phyloP scores from a whole-genome alignment of 2,888 invertebrate species.

The Tyria jacobaeae region DNA sequence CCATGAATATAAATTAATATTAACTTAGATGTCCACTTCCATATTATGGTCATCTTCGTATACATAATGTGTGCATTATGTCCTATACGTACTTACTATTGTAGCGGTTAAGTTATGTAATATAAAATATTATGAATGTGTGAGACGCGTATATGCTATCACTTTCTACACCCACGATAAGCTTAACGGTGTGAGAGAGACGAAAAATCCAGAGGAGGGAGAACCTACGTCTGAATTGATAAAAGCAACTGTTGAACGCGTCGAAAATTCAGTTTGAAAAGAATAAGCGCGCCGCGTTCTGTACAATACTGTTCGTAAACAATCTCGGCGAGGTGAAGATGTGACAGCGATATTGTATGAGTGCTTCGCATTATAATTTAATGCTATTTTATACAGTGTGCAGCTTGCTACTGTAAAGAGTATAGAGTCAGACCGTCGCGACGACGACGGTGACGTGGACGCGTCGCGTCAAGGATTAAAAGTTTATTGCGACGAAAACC shows the following conservation, averaged over 20 bases:
- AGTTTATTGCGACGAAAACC: conserved; percentile 79
- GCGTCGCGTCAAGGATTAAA: conserved; percentile 76
- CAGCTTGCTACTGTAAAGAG: conserved; percentile 46
- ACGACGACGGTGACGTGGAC: conserved; percentile 78
- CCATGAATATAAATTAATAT: conserved; percentile 13
- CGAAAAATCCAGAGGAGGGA: conserved; percentile 66
- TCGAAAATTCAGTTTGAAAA: conserved; percentile 81
- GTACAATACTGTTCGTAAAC: conserved; percentile 59
- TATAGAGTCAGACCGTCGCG: conserved; percentile 60
- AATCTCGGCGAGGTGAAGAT: conserved; percentile 76
- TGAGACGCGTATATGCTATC: conserved; percentile 63
- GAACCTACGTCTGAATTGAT: conserved; percentile 75
- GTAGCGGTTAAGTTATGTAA: conserved; percentile 63
- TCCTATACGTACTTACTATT: conserved; percentile 56
- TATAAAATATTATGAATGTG: conserved; percentile 52
- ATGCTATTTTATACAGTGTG: conserved; percentile 64
- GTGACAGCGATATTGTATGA: conserved; percentile 76
- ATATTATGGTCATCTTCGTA: conserved; percentile 25
- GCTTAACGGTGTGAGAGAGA: conserved; percentile 69
- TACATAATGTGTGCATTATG: conserved; percentile 55
- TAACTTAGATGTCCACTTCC: conserved; percentile 19
- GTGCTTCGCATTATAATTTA: conserved; percentile 68
- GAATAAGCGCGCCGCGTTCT: conserved; percentile 67
- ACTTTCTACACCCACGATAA: conserved; percentile 57
- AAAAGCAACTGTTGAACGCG: conserved; percentile 83